phyloP scores from a whole-genome alignment of 2,113 vertebrate species.

The Eleginops maclovinus region DNA sequence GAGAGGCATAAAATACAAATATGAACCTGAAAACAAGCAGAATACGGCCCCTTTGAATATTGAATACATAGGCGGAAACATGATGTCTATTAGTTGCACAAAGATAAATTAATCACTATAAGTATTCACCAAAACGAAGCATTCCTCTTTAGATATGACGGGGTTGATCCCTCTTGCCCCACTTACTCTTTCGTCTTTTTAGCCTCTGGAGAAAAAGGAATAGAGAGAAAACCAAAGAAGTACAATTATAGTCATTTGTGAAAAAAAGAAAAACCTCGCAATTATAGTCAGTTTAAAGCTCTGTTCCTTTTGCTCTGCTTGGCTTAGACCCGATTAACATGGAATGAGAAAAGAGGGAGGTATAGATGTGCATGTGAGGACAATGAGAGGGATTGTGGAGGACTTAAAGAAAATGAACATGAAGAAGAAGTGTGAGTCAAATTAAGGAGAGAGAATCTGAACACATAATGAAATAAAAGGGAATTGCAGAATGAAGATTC shows the following conservation, averaged over 20 bases:
- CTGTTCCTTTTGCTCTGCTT: slow-evolving; percentile 19
- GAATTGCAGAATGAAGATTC: slow-evolving; percentile 18
- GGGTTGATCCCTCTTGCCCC: not conserved
- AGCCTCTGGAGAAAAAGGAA: slow-evolving; percentile 1
- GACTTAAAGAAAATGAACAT: not conserved
- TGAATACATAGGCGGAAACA: not conserved
- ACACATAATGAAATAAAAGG: slow-evolving; percentile 20
- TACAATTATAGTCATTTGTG: slow-evolving; percentile 19
- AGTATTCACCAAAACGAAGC: slow-evolving; percentile 1
- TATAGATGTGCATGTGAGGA: slow-evolving; percentile 2
- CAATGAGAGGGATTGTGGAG: not conserved
- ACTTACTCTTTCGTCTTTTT: not conserved
- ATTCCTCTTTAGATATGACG: not conserved
- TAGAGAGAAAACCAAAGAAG: slow-evolving; percentile 19
- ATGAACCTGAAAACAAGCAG: too few relatives aligned
- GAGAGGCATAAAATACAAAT: too few relatives aligned
- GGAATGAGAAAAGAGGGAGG: not conserved
- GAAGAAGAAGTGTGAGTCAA: slow-evolving; percentile 5
- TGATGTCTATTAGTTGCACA: not conserved
- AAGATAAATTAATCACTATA: not conserved
- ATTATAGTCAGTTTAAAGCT: slow-evolving; percentile 29
- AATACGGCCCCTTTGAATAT: not conserved
- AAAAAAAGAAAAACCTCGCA: slow-evolving; percentile 27
- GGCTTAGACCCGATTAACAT: slow-evolving; percentile 40
- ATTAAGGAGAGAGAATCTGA: slow-evolving; percentile 7